These are phyloP conservation scores for Ichneumon xanthorius DNA, from an alignment of 2,888 invertebrate species.

Conservation along the genomic window DNA sequence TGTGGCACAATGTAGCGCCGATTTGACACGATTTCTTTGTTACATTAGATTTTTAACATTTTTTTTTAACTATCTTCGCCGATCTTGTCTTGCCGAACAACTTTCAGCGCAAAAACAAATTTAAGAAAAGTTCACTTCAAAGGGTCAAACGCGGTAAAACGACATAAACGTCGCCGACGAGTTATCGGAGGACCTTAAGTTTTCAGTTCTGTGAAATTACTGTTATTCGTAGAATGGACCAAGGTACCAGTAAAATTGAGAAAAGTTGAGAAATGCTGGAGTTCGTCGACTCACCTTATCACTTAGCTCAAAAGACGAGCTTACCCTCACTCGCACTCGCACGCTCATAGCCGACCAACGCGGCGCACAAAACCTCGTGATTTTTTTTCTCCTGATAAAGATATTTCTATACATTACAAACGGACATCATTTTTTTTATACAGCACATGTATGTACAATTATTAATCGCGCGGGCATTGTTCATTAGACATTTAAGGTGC, in stretches of 20 bases:
- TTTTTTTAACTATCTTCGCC: not conserved
- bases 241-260: constrained; percentile 16
- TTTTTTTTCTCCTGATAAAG: constrained; percentile 33
- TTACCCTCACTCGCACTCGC: constrained; percentile 1
- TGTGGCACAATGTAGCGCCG: not conserved
- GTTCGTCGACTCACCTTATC: constrained; percentile 36
- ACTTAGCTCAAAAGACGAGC: constrained; percentile 33
- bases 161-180: not conserved
- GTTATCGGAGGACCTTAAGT: constrained; percentile 1
- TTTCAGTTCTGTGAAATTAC: constrained; percentile 24
- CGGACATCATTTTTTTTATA: constrained; percentile 24
- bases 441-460: constrained; percentile 51
- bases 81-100: not conserved
- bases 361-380: not conserved
- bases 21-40: not conserved
- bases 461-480: constrained; percentile 36
- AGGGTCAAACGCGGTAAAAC: constrained; percentile 6
- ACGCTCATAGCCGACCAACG: not conserved
- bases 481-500: not conserved
- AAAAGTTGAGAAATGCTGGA: constrained; percentile 41
- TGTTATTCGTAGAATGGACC: constrained; percentile 5
- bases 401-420: constrained; percentile 30
- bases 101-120: not conserved
- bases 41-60: not conserved
- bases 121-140: not conserved